Percentiles rank a stretch among this genome's conserved stretches.
phyloP scores from a whole-genome alignment of 2,113 vertebrate species.

The Plecotus auritus region DNA sequence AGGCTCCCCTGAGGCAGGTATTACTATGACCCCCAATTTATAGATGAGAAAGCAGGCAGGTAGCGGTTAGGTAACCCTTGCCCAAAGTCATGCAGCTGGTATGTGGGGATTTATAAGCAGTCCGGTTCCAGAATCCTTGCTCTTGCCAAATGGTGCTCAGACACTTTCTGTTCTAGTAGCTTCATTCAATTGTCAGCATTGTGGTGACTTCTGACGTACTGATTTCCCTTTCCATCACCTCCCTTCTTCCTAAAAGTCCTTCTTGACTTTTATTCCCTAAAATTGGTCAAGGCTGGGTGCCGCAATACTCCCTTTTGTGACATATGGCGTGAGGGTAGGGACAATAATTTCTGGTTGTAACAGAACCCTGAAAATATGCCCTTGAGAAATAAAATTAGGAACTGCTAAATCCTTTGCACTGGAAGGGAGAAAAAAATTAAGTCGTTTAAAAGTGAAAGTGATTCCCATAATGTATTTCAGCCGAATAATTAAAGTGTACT shows the following conservation, averaged over 20 bases:
- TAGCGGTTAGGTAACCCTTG: background rate
- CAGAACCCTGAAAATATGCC: background rate
- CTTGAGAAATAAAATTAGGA: constrained; percentile 14
- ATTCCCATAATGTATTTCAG: constrained; percentile 37
- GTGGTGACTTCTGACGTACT: background rate
- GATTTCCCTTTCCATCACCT: background rate
- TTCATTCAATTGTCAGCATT: background rate
- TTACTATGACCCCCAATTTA: background rate
- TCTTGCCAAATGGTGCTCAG: background rate
- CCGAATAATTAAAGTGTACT: constrained; percentile 57
- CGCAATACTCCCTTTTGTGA: background rate
- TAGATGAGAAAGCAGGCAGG: background rate
- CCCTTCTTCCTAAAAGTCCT: background rate
- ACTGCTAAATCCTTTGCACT: background rate
- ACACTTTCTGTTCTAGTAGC: background rate
- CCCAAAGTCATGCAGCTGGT: background rate
- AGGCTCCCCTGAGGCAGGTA: background rate
- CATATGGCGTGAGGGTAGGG: background rate
- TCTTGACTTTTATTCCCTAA: background rate
- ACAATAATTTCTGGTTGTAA: background rate
- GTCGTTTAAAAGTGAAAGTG: constrained; percentile 31
- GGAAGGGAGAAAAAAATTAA: background rate
- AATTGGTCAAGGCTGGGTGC: background rate
- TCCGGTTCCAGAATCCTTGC: background rate
- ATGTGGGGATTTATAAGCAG: background rate